These are phyloP conservation scores for Spinus olivaceus DNA, from an alignment of 2,797 vertebrate genomes.

Conservation along the genomic window DNA sequence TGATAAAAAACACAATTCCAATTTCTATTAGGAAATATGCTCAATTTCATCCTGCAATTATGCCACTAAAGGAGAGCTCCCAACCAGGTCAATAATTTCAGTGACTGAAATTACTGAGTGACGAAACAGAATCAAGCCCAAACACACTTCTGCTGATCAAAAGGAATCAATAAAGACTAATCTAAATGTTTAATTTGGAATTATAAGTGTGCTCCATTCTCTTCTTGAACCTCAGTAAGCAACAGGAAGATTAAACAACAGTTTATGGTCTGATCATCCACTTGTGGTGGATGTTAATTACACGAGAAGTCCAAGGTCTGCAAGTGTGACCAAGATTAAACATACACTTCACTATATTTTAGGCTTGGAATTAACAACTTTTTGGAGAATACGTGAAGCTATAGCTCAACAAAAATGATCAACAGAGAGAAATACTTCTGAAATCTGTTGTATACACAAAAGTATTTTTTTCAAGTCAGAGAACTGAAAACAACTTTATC, in stretches of 20 bases:
- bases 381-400: neutral
- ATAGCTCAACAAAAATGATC: neutral
- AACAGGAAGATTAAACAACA: neutral
- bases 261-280: neutral
- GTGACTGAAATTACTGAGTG: neutral
- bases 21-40: neutral
- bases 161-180: constrained; percentile 33
- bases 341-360: neutral
- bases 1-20: neutral
- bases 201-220: neutral
- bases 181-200: constrained; percentile 41
- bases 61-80: neutral
- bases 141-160: constrained; percentile 11
- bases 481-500: neutral
- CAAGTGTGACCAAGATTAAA: neutral
- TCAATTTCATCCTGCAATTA: neutral
- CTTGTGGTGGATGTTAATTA: constrained; percentile 2
- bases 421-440: neutral
- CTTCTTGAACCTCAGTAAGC: neutral
- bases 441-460: neutral
- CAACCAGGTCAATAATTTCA: neutral
- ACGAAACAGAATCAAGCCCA: neutral
- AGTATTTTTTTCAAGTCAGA: neutral
- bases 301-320: neutral
- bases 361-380: neutral